Evolutionary conservation across 2,113 vertebrate genomes (phyloP).

Genomic region (Tringa solitaria): DNA sequence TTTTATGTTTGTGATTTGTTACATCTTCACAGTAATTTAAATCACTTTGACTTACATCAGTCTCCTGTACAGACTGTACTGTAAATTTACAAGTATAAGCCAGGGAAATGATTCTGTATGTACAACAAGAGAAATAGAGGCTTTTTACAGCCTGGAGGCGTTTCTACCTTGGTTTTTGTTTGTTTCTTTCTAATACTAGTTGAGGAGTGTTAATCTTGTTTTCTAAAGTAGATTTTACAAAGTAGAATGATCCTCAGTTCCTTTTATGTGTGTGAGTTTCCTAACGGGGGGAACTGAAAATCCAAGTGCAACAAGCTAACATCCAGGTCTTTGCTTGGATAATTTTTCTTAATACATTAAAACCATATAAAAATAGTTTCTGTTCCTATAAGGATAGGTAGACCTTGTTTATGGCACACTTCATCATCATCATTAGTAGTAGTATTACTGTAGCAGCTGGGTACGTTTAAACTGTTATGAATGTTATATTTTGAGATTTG

Average conservation of each 20-base stretch:
- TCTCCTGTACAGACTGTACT: neutral
- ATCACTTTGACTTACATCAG: neutral
- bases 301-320: neutral
- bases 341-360: neutral
- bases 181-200: neutral
- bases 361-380: neutral
- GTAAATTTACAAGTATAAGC: neutral
- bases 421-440: neutral
- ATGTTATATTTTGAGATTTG: neutral
- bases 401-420: neutral
- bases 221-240: neutral
- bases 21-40: neutral
- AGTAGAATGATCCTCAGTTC: neutral
- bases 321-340: neutral
- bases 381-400: neutral
- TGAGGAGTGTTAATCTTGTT: neutral
- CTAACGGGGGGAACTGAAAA: neutral
- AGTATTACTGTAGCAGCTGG: neutral
- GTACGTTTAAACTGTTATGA: neutral
- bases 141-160: neutral
- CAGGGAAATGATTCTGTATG: neutral
- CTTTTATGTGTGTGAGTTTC: neutral
- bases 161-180: neutral
- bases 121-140: neutral
- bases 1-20: neutral